Conservation (phyloP, 1,140 invertebrate genomes). For the Diorhabda elongata region DNA sequence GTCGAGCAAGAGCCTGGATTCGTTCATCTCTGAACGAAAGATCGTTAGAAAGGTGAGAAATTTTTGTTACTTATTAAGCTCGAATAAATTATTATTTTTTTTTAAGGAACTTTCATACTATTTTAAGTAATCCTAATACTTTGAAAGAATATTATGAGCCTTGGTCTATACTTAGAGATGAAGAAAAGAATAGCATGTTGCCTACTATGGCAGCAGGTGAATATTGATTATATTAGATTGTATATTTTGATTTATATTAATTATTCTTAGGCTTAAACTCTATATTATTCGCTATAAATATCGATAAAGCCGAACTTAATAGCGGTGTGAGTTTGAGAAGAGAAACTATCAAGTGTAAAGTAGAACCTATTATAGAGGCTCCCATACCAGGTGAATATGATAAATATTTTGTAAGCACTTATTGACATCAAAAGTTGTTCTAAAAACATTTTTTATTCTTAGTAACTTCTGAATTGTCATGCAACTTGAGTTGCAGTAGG, state of each 20-base stretch:
- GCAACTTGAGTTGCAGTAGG: not conserved
- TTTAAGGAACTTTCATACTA: slow-evolving; percentile 64
- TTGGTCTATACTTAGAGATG: slow-evolving; percentile 75
- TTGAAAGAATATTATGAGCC: slow-evolving; percentile 76
- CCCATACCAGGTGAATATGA: slow-evolving; percentile 41
- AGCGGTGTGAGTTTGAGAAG: slow-evolving; percentile 33
- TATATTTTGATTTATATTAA: not conserved
- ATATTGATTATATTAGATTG: not conserved
- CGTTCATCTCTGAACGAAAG: slow-evolving; percentile 83
- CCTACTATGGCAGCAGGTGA: slow-evolving; percentile 79
- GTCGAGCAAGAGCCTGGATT: slow-evolving; percentile 81
- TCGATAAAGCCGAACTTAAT: slow-evolving; percentile 81
- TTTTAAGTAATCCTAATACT: slow-evolving; percentile 62
- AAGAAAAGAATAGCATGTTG: slow-evolving; percentile 69
- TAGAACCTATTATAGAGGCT: slow-evolving; percentile 50
- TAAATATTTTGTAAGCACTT: too few relatives aligned
- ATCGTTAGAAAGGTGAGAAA: slow-evolving; percentile 71
- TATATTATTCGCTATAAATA: slow-evolving; percentile 85
- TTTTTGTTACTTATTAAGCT: too few relatives aligned
- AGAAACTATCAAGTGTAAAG: slow-evolving; percentile 31
- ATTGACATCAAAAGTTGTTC: too few relatives aligned
- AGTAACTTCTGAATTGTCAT: not conserved
- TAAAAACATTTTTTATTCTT: too few relatives aligned
- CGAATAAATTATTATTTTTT: not conserved
- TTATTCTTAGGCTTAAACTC: slow-evolving; percentile 66